These are phyloP conservation scores for Pseudomyrmex cubaensis DNA, from an alignment of 1,140 invertebrate genomes.

Conservation along the genomic window DNA sequence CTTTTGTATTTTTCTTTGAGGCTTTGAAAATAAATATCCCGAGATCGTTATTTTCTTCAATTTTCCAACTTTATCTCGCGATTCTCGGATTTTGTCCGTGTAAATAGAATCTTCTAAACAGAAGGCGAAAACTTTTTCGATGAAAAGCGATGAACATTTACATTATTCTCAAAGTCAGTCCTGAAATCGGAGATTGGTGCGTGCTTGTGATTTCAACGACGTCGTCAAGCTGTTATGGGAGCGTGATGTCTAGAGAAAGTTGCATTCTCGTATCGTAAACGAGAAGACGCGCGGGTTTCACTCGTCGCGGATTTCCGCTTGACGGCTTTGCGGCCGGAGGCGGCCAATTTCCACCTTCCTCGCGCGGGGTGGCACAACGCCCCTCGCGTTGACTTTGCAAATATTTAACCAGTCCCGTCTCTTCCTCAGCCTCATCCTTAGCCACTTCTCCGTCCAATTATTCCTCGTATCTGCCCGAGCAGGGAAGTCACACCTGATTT, in stretches of 20 bases:
- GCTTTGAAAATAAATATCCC: no score
- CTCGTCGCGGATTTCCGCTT: conserved; percentile 44
- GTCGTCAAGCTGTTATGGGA: conserved; percentile 16
- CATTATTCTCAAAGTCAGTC: not conserved
- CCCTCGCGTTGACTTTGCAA: conserved; percentile 58
- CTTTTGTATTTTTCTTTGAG: no score
- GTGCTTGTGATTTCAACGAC: conserved; percentile 31
- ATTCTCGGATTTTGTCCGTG: no score
- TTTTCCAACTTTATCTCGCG: no score
- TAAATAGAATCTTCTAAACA: no score
- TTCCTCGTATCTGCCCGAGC: conserved; percentile 38
- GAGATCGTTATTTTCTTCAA: no score
- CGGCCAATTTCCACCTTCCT: conserved; percentile 53
- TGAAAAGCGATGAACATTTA: no score
- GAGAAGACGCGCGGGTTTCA: conserved; percentile 29
- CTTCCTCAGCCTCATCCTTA: conserved; percentile 17
- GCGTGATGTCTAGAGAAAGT: not conserved
- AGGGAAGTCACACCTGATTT: conserved; percentile 27
- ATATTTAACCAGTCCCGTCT: conserved; percentile 41
- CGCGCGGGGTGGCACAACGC: conserved; percentile 8
- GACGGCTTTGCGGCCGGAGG: conserved; percentile 54
- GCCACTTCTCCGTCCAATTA: conserved; percentile 57
- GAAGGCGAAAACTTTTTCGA: no score
- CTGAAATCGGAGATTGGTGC: not conserved
- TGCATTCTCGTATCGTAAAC: conserved; percentile 47